Conservation (phyloP, 1,140 invertebrate genomes). For the Hypothenemus hampei region DNA sequence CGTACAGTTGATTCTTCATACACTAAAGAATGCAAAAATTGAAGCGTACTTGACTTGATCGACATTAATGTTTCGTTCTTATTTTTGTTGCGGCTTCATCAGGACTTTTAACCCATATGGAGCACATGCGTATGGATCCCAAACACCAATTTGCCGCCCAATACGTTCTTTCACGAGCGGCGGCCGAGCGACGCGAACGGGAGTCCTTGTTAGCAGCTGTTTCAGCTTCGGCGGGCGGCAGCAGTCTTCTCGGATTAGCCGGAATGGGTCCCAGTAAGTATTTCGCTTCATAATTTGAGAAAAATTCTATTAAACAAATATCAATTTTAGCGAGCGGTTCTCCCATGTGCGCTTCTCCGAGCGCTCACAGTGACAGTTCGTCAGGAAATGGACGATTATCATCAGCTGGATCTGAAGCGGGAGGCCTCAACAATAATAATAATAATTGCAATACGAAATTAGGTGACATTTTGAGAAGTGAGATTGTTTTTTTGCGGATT, state of each 20-base stretch:
- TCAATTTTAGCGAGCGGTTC: conserved; percentile 46
- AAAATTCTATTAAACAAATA: not conserved
- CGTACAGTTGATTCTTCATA: no score
- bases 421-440: conserved; percentile 60
- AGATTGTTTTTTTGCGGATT: conserved; percentile 27
- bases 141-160: conserved; percentile 94
- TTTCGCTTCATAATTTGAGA: not conserved
- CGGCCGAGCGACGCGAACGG: conserved; percentile 80
- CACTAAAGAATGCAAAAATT: no score
- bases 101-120: conserved; percentile 91
- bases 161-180: conserved; percentile 84
- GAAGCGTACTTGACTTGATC: no score
- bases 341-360: conserved; percentile 70
- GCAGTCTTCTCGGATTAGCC: conserved; percentile 40
- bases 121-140: conserved; percentile 94
- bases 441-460: conserved; percentile 70
- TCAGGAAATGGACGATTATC: conserved; percentile 72
- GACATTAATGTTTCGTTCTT: no score
- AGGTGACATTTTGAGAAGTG: conserved; percentile 60
- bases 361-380: conserved; percentile 74
- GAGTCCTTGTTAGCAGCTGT: conserved; percentile 68
- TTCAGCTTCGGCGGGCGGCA: conserved; percentile 55
- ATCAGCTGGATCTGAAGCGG: conserved; percentile 69
- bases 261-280: conserved; percentile 42
- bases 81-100: no score